Base-by-base conservation (phyloP, 2,888 invertebrate species). In the Mimachlamys varia region DNA sequence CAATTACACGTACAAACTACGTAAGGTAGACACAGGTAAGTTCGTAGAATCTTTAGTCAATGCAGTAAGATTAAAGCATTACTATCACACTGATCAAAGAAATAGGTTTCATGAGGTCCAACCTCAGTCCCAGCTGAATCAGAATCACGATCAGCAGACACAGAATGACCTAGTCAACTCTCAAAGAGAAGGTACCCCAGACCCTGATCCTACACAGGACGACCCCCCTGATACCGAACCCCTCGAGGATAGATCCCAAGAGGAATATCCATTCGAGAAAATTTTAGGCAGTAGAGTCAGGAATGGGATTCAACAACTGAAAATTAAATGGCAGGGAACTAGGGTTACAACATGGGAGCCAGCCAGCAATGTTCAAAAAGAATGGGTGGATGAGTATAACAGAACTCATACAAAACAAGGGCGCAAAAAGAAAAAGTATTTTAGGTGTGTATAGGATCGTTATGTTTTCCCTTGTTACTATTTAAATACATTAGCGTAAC, bases 1-100 rank as follows among this genome's bases (percentile, higher is more conserved):
- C 55, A 90, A 92, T 27, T 89, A 89, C 53, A 92, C 92, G 1
- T 91, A 92, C 87, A 88, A 87, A 27, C 88, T 90, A 2, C 19
- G 44, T 17, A 13, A 88, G 37, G 15, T n/a, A 49, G 5, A 87
- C 22, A 88, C 50, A 87, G 37, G 87, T 44, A 89, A 90, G 44
- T 50, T 53, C 15, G 38, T 89, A 53, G 58, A 58, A 15, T 58
- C 58, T 22, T 22, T 58, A 15, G 58, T 58, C 15, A 58, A 58
- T 58, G 58, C 58, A 4, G 19, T 22, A 17, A 12, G 58, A 12
- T 5, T 58, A 22, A 58, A 58, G 22, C 58, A 10, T 15, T 58
- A 22, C 58, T 22, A 58, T 4, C 19, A 58, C 19, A 58, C 22
- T 15, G 58, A 58, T 58, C 58, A 58, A 15, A 58, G 22, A 58